Conservation (phyloP, 2,113 vertebrate genomes). For the Tringa solitaria region DNA sequence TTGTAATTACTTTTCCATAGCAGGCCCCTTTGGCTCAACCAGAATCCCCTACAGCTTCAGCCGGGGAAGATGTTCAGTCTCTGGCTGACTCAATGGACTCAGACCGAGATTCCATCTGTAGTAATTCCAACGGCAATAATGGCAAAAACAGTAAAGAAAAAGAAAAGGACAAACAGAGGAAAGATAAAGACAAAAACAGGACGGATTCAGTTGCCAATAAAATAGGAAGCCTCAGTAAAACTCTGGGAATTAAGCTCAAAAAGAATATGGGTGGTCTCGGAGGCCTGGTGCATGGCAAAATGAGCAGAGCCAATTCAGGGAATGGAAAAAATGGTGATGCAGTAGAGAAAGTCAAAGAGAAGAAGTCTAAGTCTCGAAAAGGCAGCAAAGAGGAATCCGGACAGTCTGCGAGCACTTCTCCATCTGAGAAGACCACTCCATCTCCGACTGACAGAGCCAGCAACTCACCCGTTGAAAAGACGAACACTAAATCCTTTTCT, state of each 20-base stretch:
- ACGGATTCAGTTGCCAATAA: constrained; percentile 97
- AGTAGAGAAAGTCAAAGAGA: constrained; percentile 76
- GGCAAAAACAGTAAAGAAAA: constrained; percentile 88
- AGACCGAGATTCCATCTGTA: constrained; percentile 94
- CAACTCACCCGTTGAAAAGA: constrained; percentile 73
- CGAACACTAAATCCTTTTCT: constrained; percentile 67
- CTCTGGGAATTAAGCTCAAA: constrained; percentile 95
- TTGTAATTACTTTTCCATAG: constrained; percentile 8
- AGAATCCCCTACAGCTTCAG: constrained; percentile 95
- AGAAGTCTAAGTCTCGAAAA: constrained; percentile 80
- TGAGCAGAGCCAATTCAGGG: constrained; percentile 86
- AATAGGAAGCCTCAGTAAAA: constrained; percentile 97
- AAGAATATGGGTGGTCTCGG: constrained; percentile 98
- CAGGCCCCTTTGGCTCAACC: constrained; percentile 98
- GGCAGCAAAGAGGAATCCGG: constrained; percentile 91
- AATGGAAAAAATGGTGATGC: constrained; percentile 83
- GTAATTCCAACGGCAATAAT: constrained; percentile 94
- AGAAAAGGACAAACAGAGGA: constrained; percentile 92
- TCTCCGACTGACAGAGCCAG: constrained; percentile 89
- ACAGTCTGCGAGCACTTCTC: constrained; percentile 89
- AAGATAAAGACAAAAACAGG: constrained; percentile 93
- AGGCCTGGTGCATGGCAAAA: constrained; percentile 94
- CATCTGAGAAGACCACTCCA: constrained; percentile 92
- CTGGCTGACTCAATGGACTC: constrained; percentile 97
- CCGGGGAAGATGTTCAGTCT: constrained; percentile 96